These are phyloP conservation scores for Orchesella cincta DNA, from an alignment of 1,140 invertebrate genomes.

Conservation along the genomic window DNA sequence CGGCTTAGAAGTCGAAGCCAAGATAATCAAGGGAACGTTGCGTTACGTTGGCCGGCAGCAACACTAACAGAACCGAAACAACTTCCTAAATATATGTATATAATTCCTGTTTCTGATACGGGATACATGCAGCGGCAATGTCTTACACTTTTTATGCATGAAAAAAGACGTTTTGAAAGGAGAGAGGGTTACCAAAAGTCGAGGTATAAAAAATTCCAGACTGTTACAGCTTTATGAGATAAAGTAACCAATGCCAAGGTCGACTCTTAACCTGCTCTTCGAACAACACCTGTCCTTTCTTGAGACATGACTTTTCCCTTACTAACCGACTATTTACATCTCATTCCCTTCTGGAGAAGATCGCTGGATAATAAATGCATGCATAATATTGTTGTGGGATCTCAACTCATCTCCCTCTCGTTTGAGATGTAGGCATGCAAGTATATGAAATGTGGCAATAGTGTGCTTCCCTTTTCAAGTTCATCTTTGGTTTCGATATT, in stretches of 20 bases:
- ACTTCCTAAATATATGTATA: too few relatives aligned
- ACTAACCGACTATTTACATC: slow-evolving; percentile 16
- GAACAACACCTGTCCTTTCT: slow-evolving; percentile 45
- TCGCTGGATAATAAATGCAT: too few relatives aligned
- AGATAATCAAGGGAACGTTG: too few relatives aligned
- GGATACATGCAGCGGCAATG: background rate
- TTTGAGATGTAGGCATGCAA: too few relatives aligned
- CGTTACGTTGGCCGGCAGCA: too few relatives aligned
- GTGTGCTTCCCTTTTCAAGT: background rate
- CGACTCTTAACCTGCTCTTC: slow-evolving; percentile 43
- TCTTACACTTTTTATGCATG: too few relatives aligned
- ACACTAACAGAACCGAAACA: too few relatives aligned
- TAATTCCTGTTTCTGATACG: too few relatives aligned
- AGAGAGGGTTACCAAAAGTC: slow-evolving; percentile 5
- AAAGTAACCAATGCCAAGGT: slow-evolving; percentile 45
- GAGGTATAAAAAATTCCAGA: slow-evolving; percentile 15
- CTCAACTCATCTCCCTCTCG: too few relatives aligned
- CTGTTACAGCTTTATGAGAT: background rate
- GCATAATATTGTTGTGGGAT: background rate
- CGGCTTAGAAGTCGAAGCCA: too few relatives aligned
- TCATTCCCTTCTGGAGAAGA: background rate
- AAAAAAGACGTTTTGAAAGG: background rate
- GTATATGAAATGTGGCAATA: background rate
- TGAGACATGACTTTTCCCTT: background rate
- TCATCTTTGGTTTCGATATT: background rate